Evolutionary conservation across 2,888 invertebrate species (phyloP).

Genomic region (Synergus laeviventris): DNA sequence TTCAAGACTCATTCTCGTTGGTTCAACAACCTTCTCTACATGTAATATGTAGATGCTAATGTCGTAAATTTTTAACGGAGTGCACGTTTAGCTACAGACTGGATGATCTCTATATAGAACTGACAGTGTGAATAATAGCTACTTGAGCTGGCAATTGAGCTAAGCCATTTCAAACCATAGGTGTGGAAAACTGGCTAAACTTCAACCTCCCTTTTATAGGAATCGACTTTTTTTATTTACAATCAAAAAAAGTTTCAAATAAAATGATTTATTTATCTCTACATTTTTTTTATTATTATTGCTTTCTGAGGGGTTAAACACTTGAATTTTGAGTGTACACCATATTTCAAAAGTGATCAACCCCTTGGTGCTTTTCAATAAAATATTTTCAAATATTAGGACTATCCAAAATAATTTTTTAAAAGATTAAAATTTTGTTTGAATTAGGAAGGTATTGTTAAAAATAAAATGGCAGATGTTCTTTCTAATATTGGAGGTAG

Average conservation of each 20-base stretch:
- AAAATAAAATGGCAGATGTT: neutral
- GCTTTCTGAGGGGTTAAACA: too few species aligned
- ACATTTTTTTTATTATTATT: too few species aligned
- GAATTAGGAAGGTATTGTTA: neutral
- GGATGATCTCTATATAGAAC: conserved; percentile 35
- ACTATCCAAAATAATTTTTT: too few species aligned
- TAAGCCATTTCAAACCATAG: conserved; percentile 16
- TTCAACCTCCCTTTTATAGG: neutral
- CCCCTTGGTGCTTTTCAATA: too few species aligned
- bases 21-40: conserved; percentile 39
- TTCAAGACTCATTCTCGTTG: conserved; percentile 34
- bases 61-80: conserved; percentile 34
- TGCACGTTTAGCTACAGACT: conserved; percentile 26
- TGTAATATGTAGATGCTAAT: conserved; percentile 37
- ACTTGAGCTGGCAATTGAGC: conserved; percentile 39
- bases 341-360: too few species aligned
- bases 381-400: too few species aligned
- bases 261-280: neutral
- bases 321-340: too few species aligned
- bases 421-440: too few species aligned
- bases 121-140: conserved; percentile 33
- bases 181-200: conserved; percentile 26
- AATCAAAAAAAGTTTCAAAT: neutral
- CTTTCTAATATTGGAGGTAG: conserved; percentile 11
- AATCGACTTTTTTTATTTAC: neutral